These are phyloP conservation scores for Pantherophis guttatus DNA, from an alignment of 2,113 vertebrate genomes.

Conservation along the genomic window DNA sequence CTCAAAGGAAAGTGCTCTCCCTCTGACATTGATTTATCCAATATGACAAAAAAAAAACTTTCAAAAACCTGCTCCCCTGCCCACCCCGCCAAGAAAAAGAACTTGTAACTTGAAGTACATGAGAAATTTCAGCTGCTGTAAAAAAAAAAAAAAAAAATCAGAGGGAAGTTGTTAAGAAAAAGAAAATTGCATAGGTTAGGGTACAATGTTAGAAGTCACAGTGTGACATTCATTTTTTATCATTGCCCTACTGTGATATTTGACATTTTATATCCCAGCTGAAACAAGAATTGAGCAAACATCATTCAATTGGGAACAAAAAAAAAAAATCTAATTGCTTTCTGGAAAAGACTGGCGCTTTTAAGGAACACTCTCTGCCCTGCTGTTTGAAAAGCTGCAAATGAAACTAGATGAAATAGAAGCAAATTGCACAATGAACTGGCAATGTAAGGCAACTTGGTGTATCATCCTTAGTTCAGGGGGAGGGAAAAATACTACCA, in stretches of 20 bases:
- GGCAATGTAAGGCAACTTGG: not conserved
- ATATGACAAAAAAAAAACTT: not conserved
- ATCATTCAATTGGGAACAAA: conserved; percentile 15
- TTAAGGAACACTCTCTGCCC: conserved; percentile 2
- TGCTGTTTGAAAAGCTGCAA: conserved; percentile 4
- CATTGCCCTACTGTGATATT: conserved; percentile 20
- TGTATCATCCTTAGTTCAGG: not conserved
- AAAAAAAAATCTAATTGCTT: conserved; percentile 12
- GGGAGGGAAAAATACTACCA: not conserved
- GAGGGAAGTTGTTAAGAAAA: conserved; percentile 26
- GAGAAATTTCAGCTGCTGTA: not conserved
- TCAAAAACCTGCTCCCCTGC: not conserved
- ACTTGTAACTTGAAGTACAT: not conserved
- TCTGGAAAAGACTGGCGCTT: not conserved
- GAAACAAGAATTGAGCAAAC: conserved; percentile 32
- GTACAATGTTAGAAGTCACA: conserved; percentile 20
- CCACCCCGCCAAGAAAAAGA: not conserved
- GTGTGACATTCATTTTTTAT: conserved; percentile 31
- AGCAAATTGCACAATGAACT: not conserved
- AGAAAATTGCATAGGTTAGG: conserved; percentile 16
- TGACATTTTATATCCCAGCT: conserved; percentile 30
- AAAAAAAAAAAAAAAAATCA: not conserved
- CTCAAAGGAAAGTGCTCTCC: not conserved
- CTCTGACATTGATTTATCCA: not conserved
- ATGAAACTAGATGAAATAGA: conserved; percentile 2